Conservation (phyloP, 2,797 vertebrate species). For the Chanos chanos region DNA sequence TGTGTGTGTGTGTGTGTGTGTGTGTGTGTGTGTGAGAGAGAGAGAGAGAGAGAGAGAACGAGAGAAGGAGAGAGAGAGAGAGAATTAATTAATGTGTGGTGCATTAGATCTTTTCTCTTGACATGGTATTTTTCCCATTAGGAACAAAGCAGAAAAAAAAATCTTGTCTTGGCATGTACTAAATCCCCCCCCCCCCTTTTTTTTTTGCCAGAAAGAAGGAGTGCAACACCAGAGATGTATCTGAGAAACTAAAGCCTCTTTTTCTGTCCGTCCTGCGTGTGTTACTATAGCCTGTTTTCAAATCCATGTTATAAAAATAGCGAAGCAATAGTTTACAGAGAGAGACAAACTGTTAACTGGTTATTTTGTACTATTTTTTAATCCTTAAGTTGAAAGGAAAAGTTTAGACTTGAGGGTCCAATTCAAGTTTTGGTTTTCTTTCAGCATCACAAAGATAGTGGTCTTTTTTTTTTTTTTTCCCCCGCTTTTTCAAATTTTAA, state of each 20-base stretch:
- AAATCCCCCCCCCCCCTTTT: conserved; percentile 33
- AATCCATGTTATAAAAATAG: conserved; percentile 2
- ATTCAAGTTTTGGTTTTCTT: too few species aligned
- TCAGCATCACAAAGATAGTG: too few species aligned
- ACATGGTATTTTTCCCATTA: conserved; percentile 29
- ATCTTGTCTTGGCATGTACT: conserved; percentile 39
- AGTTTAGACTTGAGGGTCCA: too few species aligned
- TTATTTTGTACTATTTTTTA: too few species aligned
- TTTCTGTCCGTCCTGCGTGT: conserved; percentile 25
- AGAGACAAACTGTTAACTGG: too few species aligned
- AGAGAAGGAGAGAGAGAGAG: conserved; percentile 4
- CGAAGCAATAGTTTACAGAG: background rate
- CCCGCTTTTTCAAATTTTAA: too few species aligned
- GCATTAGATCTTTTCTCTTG: conserved; percentile 25
- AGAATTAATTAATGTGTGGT: conserved; percentile 41
- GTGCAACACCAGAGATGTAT: conserved; percentile 19
- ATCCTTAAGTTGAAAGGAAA: too few species aligned
- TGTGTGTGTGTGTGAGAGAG: too few species aligned
- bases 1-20: too few species aligned
- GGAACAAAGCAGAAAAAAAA: conserved; percentile 38
- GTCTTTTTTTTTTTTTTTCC: too few species aligned
- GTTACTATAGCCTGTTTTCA: conserved; percentile 14
- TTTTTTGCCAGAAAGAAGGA: conserved; percentile 39
- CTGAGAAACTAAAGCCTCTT: conserved; percentile 13
- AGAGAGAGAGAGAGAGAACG: conserved; percentile 22